Evolutionary conservation across 2,888 invertebrate genomes (phyloP).

Genomic region (Lithophane ornitopus): DNA sequence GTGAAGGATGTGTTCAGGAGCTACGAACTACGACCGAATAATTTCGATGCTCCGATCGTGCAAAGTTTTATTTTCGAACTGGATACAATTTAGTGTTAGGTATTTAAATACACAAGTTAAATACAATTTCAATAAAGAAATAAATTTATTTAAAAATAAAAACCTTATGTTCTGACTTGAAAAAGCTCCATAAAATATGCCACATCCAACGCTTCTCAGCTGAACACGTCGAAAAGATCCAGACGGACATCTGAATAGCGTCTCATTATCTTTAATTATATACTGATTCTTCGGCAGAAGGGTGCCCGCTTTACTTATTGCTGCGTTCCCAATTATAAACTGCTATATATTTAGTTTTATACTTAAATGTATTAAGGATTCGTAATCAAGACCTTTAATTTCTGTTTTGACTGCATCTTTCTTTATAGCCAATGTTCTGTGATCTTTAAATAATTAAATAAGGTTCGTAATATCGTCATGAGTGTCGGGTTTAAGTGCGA

Average conservation of each 20-base stretch:
- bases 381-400: constrained; percentile 62
- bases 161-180: fast-evolving
- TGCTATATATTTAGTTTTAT: constrained; percentile 68
- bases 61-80: background rate
- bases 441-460: constrained; percentile 32
- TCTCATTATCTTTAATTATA: constrained; percentile 90
- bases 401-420: constrained; percentile 45
- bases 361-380: constrained; percentile 61
- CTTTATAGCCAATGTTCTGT: constrained; percentile 37
- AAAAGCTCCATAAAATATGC: constrained; percentile 43
- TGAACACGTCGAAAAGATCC: constrained; percentile 77
- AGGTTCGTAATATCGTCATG: background rate
- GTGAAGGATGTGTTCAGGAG: constrained; percentile 75
- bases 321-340: constrained; percentile 69
- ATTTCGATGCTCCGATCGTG: background rate
- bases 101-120: background rate
- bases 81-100: background rate
- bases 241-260: constrained; percentile 89
- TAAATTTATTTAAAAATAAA: background rate
- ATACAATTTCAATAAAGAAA: background rate
- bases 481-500: constrained; percentile 12
- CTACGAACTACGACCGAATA: constrained; percentile 70
- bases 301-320: constrained; percentile 79
- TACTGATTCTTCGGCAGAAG: constrained; percentile 84
- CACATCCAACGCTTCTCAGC: constrained; percentile 67